These are phyloP conservation scores for Actenoides hombroni DNA, from an alignment of 2,113 vertebrate species.

Conservation along the genomic window DNA sequence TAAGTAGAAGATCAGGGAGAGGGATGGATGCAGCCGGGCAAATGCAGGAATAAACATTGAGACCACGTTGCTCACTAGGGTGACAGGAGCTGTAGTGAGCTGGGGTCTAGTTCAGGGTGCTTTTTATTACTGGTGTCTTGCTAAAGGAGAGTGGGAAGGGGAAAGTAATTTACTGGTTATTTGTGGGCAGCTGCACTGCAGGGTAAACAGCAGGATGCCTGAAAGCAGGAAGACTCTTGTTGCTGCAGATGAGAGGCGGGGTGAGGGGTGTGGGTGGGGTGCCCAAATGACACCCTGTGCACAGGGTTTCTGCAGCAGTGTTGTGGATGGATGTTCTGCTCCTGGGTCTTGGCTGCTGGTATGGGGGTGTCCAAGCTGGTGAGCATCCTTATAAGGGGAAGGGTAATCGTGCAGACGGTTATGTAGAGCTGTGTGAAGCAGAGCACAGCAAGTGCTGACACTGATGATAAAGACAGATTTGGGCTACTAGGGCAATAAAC, in stretches of 20 bases:
- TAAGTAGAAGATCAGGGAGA: neutral
- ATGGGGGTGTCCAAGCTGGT: neutral
- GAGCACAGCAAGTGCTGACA: slow-evolving; percentile 27
- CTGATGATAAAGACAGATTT: slow-evolving; percentile 46
- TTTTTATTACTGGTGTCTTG: neutral
- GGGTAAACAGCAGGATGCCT: neutral
- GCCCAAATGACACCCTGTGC: neutral
- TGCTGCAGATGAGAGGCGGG: neutral
- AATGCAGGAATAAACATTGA: neutral
- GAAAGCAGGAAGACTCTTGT: neutral
- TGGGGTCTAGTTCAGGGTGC: neutral
- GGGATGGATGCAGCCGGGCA: neutral
- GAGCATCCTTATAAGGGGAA: neutral
- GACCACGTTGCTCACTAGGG: neutral
- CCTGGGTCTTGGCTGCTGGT: neutral
- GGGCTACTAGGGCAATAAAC: slow-evolving; percentile 44
- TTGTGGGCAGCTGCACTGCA: neutral
- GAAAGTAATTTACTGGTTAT: neutral
- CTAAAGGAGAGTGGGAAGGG: neutral
- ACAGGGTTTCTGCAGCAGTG: neutral
- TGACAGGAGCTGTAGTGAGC: neutral
- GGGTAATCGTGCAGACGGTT: neutral
- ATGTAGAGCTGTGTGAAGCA: neutral
- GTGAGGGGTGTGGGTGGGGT: neutral
- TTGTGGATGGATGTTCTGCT: neutral